Evolutionary conservation across 2,113 vertebrate genomes (phyloP), one percentile per base, ranked within the genome.

Genomic region (Salminus brasiliensis): DNA sequence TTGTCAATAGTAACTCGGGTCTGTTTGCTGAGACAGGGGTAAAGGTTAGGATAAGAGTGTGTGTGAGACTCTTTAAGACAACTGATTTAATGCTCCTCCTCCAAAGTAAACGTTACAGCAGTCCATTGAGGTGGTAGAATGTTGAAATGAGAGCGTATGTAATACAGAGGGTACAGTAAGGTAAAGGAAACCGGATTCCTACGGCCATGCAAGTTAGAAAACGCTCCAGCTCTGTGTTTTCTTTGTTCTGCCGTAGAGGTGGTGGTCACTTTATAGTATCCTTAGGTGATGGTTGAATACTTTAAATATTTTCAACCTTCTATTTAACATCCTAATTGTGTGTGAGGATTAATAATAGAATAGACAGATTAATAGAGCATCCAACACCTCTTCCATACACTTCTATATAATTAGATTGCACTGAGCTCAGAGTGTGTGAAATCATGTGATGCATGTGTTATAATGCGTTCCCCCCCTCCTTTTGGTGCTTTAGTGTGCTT

Each of bases 401-500:
- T n/a, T n/a, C n/a, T n/a, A n/a, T n/a, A n/a, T 66, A 39, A 63
- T 74, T 59, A 62, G 60, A 27, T 59, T 13, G 65, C 29, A 5
- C 15, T 4, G 9, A 12, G 10, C 39, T 30, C 18, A 29, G 5
- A 52, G n/a, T 65, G 45, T 76, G 1, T 21, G 23, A 76, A 32
- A 32, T 66, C 21, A 63, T 23, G 13, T 52, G 73, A 11, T 8
- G 25, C 21, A 30, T 41, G 59, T 49, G 1, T 85, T 53, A 6
- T 12, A 10, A 52, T n/a, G n/a, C n/a, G n/a, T n/a, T n/a, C n/a
- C n/a, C n/a, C n/a, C n/a, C n/a, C n/a, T 63, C 36, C 15, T 32
- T 6, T 45, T 25, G n/a, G 32, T 1, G 47, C 15, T 5, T 32
- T 85, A 99, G 98, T 96, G 96, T 32, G 95, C 91, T 47, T 99